Base-by-base conservation (phyloP, 2,888 invertebrate species). In the Orchesellides sinensis region DNA sequence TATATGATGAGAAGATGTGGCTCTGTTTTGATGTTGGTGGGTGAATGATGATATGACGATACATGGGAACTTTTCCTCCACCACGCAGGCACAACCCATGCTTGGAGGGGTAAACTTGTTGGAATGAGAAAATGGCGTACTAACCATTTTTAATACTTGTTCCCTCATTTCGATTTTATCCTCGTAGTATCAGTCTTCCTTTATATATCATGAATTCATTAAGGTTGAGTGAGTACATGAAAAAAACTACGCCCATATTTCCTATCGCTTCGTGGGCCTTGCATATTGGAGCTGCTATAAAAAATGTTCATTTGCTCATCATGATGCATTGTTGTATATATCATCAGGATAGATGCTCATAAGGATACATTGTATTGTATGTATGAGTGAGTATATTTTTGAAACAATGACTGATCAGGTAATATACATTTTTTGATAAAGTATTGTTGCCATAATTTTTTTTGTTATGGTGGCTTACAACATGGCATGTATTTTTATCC, bases 211-310 rank as follows among this genome's bases (percentile, higher is more conserved):
- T 29, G 70, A 69, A 78, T 72, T 80, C 72, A 80, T 72, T 80
- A 80, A 66, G 65, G 61, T 59, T 63, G 69, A 79, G 47, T 25
- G 70, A 40, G 65, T 45, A 65, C 25, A 69, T 35, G 52, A 59
- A 72, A 78, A 75, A 47, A 80, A 72, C 65, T 72, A 80, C 79
- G 79, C 79, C 79, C 79, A 52, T n/a, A 56, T 69, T 47, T 47
- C 47, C 19, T 45, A 61, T 61, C 29, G n/a, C n/a, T n/a, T n/a
- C n/a, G n/a, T n/a, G n/a, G n/a, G n/a, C n/a, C n/a, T n/a, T n/a
- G n/a, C n/a, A n/a, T n/a, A n/a, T n/a, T n/a, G n/a, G n/a, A n/a
- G n/a, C n/a, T n/a, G n/a, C n/a, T n/a, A n/a, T n/a, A n/a, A n/a
- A n/a, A n/a, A n/a, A n/a, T n/a, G n/a, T n/a, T n/a, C n/a, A n/a